Base-by-base conservation (phyloP, 2,113 vertebrate species). In the Charadrius vociferus region DNA sequence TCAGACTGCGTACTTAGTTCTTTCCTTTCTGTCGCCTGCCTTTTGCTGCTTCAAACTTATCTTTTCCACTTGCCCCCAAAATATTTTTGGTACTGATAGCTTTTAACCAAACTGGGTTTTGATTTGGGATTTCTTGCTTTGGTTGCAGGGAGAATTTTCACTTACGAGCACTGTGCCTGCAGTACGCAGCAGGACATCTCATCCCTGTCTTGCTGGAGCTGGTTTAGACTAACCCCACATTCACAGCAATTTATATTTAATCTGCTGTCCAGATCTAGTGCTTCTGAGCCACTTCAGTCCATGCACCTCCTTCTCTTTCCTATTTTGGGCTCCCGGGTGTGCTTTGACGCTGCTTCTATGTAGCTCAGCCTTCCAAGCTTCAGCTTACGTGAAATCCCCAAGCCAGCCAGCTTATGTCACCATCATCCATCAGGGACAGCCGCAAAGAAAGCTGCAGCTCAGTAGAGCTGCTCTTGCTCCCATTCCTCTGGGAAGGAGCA, bases 341-440 rank as follows among this genome's bases (percentile, higher is more conserved):
- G 90, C 93, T 94, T 95, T 93, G 90, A 94, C 7, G 18, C 88
- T 50, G 34, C 50, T 39, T 89, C 93, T 53, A 43, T 66, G 67
- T 90, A 80, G 81, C 70, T 83, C 78, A 88, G 71, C 83, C 88
- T 92, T 36, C 81, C 95, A 79, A 95, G 94, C 93, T 89, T 81
- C 83, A 78, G 93, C 95, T 96, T 85, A 59, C 0, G 30, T 95
- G 89, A 94, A 96, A 90, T 82, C 91, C 96, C 92, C 86, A 73
- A 95, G 90, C 70, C 68, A 94, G 93, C 32, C 70, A 75, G 94
- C 89, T 97, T 96, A 97, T 95, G 94, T 96, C 96, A 97, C 91
- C 78, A 92, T 73, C 95, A 92, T 39, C 39, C 45, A 87, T 74
- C 97, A 93, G 92, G 86, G 92, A 90, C 95, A 96, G 93, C 26